These are phyloP conservation scores for Damaliscus lunatus DNA, from an alignment of 2,113 vertebrate species.

Conservation along the genomic window DNA sequence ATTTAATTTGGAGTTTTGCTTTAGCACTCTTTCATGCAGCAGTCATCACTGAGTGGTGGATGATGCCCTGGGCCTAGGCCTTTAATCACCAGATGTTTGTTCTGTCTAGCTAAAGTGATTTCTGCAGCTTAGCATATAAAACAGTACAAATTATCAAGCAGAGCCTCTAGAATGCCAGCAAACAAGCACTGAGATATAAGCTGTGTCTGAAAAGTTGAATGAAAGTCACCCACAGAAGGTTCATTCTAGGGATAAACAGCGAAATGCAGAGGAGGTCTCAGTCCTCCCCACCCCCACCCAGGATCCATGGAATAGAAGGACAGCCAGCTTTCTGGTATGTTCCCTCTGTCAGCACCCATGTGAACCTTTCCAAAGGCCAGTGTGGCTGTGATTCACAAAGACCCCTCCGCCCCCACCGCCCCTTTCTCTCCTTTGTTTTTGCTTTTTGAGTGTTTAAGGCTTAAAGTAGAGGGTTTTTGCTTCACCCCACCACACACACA, in stretches of 20 bases:
- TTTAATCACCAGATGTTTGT: neutral
- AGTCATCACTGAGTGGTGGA: neutral
- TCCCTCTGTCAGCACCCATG: neutral
- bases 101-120: conserved; percentile 45
- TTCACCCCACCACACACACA: neutral
- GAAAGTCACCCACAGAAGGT: neutral
- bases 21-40: neutral
- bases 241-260: neutral
- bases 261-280: neutral
- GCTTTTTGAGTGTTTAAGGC: neutral
- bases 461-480: neutral
- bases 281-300: rapidly evolving
- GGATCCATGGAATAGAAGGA: neutral
- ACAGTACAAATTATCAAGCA: conserved; percentile 49
- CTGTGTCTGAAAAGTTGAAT: neutral
- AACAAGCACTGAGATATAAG: neutral
- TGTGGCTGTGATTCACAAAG: neutral
- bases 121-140: conserved; percentile 51
- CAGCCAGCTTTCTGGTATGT: neutral
- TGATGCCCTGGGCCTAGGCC: neutral
- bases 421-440: neutral
- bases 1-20: conserved; percentile 15
- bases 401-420: rapidly evolving
- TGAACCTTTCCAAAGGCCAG: neutral
- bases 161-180: neutral